Evolutionary conservation across 2,113 vertebrate species (phyloP).

Genomic region (Polypterus bichir): DNA sequence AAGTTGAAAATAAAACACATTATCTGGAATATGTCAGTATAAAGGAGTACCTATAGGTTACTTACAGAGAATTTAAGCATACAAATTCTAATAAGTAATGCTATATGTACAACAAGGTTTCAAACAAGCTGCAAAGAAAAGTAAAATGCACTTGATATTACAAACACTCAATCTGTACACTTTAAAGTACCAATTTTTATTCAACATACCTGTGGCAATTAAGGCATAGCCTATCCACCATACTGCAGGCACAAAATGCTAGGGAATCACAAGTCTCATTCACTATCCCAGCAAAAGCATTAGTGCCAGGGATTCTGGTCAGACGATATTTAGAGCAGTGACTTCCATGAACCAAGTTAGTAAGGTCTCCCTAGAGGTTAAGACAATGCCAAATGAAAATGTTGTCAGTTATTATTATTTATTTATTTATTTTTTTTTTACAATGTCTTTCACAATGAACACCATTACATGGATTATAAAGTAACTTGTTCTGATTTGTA

Average conservation of each 20-base stretch:
- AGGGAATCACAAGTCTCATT: conserved; percentile 93
- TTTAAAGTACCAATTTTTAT: rapidly evolving
- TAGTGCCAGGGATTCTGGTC: conserved; percentile 84
- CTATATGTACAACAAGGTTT: too few species aligned
- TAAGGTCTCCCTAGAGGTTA: conserved; percentile 73
- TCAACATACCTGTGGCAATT: conserved; percentile 84
- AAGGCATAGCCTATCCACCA: conserved; percentile 92
- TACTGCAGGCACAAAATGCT: conserved; percentile 95
- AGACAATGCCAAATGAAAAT: too few species aligned
- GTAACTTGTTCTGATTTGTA: too few species aligned
- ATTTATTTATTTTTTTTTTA: too few species aligned
- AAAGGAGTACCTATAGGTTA: too few species aligned
- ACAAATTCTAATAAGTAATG: too few species aligned
- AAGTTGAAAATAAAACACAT: background rate
- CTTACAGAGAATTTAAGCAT: too few species aligned
- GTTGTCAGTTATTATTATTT: too few species aligned
- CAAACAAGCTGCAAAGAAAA: too few species aligned
- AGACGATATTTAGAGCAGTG: conserved; percentile 93
- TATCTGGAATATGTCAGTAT: too few species aligned
- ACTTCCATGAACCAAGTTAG: conserved; percentile 92
- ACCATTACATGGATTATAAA: too few species aligned
- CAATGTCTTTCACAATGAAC: too few species aligned
- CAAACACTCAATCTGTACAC: background rate
- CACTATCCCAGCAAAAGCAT: conserved; percentile 89
- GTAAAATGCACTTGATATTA: rapidly evolving